phyloP scores from a whole-genome alignment of 2,113 vertebrate species.

The Microcebus ravelobensis region DNA sequence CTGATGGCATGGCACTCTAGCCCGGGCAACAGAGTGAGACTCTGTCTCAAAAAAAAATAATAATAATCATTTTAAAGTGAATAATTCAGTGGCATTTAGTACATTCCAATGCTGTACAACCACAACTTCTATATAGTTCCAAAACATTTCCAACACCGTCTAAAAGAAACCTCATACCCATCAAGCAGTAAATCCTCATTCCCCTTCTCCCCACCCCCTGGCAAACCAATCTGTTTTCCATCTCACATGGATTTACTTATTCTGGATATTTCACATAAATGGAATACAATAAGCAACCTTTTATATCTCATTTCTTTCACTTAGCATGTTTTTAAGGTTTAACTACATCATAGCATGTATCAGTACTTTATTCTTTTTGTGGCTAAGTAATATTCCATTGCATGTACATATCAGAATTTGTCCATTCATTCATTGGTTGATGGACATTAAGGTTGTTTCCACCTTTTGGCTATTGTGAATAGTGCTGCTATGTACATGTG shows the following conservation, averaged over 20 bases:
- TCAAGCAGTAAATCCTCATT: neutral
- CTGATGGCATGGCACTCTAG: too few relatives aligned
- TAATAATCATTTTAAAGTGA: constrained; percentile 49
- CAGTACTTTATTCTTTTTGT: neutral
- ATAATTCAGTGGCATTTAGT: neutral
- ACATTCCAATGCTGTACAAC: neutral
- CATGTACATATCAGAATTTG: neutral
- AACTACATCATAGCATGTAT: neutral
- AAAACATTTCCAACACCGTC: neutral
- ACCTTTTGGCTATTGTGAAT: neutral
- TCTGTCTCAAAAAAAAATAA: neutral
- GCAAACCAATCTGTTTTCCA: neutral
- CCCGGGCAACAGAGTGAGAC: too few relatives aligned
- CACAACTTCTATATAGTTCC: neutral
- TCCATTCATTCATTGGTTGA: neutral
- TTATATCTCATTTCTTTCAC: neutral
- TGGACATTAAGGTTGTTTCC: neutral
- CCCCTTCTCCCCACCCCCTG: neutral
- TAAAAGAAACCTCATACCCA: neutral
- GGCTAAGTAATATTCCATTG: neutral
- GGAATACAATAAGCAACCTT: neutral
- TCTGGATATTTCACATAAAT: neutral
- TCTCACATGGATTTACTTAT: neutral
- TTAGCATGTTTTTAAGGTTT: neutral
- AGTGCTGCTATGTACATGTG: neutral